Conservation (phyloP, 2,113 vertebrate genomes). For the Carettochelys insculpta region DNA sequence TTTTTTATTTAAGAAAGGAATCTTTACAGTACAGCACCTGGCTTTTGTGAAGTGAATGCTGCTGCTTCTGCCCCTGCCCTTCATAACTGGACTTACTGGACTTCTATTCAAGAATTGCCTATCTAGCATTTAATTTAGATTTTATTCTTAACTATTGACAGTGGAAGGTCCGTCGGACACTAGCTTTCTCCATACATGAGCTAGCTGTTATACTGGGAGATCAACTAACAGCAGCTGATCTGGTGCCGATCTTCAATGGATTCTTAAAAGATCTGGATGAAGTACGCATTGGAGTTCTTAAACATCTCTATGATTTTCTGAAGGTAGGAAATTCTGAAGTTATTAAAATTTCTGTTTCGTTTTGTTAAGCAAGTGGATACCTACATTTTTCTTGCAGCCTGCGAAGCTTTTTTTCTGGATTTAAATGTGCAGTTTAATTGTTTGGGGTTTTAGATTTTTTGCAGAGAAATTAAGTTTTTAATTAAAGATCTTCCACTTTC, state of each 20-base stretch:
- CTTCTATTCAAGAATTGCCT: neutral
- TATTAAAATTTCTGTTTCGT: neutral
- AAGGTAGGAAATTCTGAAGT: conserved; percentile 70
- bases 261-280: conserved; percentile 84
- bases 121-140: neutral
- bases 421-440: neutral
- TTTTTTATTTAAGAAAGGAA: neutral
- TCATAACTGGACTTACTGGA: neutral
- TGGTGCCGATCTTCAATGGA: conserved; percentile 80
- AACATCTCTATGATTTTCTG: conserved; percentile 82
- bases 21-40: neutral
- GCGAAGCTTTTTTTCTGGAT: neutral
- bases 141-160: conserved; percentile 10
- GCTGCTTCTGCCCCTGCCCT: neutral
- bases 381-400: neutral
- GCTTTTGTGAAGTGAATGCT: neutral
- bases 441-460: neutral
- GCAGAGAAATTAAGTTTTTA: neutral
- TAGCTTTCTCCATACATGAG: conserved; percentile 79
- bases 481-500: neutral
- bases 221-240: conserved; percentile 77
- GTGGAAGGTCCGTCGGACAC: conserved; percentile 79
- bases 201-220: conserved; percentile 80
- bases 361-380: neutral
- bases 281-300: conserved; percentile 80